phyloP scores from a whole-genome alignment of 2,888 invertebrate genomes.

The Camponotus fellah region DNA sequence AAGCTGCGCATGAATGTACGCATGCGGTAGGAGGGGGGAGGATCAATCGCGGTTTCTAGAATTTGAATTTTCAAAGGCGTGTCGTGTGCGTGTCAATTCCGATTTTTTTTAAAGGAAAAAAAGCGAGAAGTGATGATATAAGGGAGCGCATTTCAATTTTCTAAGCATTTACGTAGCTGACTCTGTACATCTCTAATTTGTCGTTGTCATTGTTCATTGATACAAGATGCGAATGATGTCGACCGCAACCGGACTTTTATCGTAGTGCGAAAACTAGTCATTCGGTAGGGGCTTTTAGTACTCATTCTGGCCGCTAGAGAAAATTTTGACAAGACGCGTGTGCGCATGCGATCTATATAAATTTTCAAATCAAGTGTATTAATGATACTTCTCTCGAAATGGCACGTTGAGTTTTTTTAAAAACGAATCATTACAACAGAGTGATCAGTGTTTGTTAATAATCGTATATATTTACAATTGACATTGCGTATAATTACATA shows the following conservation, averaged over 20 bases:
- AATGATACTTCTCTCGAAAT: neutral
- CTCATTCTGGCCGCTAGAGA: neutral
- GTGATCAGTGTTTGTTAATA: neutral
- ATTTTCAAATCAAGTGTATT: neutral
- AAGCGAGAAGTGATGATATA: neutral
- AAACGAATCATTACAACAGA: neutral
- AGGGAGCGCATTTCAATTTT: neutral
- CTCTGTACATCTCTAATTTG: neutral
- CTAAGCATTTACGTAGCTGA: neutral
- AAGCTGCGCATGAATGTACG: conserved; percentile 11
- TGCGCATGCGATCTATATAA: neutral
- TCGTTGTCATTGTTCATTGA: neutral
- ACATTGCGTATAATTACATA: too few relatives aligned
- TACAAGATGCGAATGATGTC: neutral
- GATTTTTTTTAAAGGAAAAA: neutral
- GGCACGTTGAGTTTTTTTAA: neutral
- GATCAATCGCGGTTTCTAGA: neutral
- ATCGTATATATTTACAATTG: neutral
- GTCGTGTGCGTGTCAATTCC: neutral
- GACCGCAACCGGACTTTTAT: neutral
- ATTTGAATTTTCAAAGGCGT: neutral
- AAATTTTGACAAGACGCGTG: neutral
- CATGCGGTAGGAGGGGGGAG: too few relatives aligned
- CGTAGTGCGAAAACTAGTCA: neutral
- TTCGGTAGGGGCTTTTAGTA: neutral